Percentiles rank a stretch among this genome's conserved stretches.
Conservation (phyloP, 2,888 invertebrate genomes). For the Lochmaea crataegi region DNA sequence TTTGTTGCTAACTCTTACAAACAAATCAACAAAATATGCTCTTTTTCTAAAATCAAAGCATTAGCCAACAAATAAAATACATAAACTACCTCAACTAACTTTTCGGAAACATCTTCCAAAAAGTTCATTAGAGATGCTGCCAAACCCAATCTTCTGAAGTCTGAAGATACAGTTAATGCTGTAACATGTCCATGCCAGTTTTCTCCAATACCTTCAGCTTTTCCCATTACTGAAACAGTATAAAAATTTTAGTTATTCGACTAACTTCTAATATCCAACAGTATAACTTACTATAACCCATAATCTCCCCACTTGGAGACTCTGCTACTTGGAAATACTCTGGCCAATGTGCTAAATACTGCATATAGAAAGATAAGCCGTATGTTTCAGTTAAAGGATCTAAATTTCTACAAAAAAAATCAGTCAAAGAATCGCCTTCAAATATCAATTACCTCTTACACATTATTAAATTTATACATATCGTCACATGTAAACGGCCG, state of each 20-base stretch:
- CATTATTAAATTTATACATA: conserved; percentile 94
- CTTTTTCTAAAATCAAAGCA: conserved; percentile 79
- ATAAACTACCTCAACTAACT: conserved; percentile 68
- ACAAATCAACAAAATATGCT: conserved; percentile 97
- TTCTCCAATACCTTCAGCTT: conserved; percentile 95
- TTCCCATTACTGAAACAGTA: conserved; percentile 90
- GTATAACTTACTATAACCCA: conserved; percentile 93
- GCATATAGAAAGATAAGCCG: conserved; percentile 95
- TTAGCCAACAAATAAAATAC: background rate
- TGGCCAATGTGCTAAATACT: conserved; percentile 98
- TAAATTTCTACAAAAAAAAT: conserved; percentile 80
- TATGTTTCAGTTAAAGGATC: conserved; percentile 98
- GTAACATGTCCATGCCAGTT: conserved; percentile 99
- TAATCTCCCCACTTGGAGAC: conserved; percentile 94
- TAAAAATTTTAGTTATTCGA: background rate
- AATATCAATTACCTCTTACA: conserved; percentile 73
- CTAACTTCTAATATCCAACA: background rate
- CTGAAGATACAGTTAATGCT: conserved; percentile 95
- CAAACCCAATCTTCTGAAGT: conserved; percentile 90
- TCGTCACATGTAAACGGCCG: conserved; percentile 94
- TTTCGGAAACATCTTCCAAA: conserved; percentile 96
- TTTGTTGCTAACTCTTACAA: conserved; percentile 97
- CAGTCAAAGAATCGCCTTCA: conserved; percentile 10
- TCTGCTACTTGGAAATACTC: conserved; percentile 98
- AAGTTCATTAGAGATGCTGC: conserved; percentile 94